Evolutionary conservation across 2,888 invertebrate species (phyloP), one percentile per base, ranked within the genome.

Genomic region (Papilio protenor): DNA sequence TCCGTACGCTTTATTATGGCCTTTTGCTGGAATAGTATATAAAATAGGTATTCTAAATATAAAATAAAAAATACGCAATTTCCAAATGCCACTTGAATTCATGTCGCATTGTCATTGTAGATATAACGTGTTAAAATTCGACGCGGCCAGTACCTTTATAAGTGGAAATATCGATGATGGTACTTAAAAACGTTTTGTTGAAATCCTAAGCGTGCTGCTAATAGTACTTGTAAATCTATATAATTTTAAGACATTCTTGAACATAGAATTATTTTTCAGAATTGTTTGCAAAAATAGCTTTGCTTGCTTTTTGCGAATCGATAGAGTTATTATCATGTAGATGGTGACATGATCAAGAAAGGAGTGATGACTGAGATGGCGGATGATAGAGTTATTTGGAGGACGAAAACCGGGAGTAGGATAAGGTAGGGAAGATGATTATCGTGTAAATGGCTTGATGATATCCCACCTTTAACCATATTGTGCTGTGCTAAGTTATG

Each of bases 161-260:
- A 66, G 66, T 66, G 66, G 66, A 40, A 33, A 64, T 16, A 64
- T 66, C 40, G 33, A n/a, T 64, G 64, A 64, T 66, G 66, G 66
- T n/a, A 66, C 66, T 66, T 66, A 40, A 40, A 18, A 40, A 18
- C n/a, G n/a, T 66, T 66, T 40, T 66, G 40, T 66, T 66, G 2
- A 66, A 40, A 16, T 64, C 33, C 40, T 66, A 23, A 23, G 23
- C 27, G 23, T 23, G 59, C 12, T 59, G 21, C 27, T 59, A 59
- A 23, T 59, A 59, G 10, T 23, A 61, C 23, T 61, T 14, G 14
- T 14, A 14, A 59, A 23, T 59, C 21, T 16, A 2, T 23, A 23
- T 23, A 21, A 27, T 27, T 61, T 14, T 1, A 59, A 59, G 12
- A 23, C 59, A 18, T 64, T 64, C 33, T 64, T 5, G 8, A 2